Evolutionary conservation across 2,888 invertebrate species (phyloP).

Genomic region (Ptilodon capucinus): DNA sequence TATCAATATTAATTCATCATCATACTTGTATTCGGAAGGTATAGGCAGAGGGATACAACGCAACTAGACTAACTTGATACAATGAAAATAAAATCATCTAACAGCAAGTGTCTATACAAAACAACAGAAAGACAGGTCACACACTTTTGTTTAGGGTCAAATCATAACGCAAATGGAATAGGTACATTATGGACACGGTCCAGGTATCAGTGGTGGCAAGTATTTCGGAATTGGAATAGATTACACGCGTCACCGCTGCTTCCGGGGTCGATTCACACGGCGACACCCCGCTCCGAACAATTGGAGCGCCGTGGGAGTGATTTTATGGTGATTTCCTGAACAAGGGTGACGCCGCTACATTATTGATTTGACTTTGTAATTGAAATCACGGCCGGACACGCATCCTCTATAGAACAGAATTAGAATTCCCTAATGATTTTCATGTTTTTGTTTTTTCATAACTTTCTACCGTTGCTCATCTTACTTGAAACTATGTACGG

Average conservation of each 20-base stretch:
- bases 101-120: too few relatives aligned
- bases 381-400: constrained; percentile 43
- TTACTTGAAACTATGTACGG: too few relatives aligned
- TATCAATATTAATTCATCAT: too few relatives aligned
- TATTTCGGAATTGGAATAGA: constrained; percentile 65
- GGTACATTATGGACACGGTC: background rate
- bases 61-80: too few relatives aligned
- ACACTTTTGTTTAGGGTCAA: background rate
- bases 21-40: too few relatives aligned
- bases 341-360: constrained; percentile 51
- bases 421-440: constrained; percentile 22
- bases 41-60: too few relatives aligned
- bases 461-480: too few relatives aligned
- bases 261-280: constrained; percentile 52
- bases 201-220: constrained; percentile 12
- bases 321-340: constrained; percentile 72
- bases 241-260: constrained; percentile 65
- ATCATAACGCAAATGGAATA: background rate
- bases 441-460: too few relatives aligned
- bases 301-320: constrained; percentile 68
- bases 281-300: constrained; percentile 51
- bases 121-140: too few relatives aligned
- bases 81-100: too few relatives aligned
- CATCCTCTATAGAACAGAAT: constrained; percentile 37
- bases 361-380: constrained; percentile 59